Evolutionary conservation across 1,140 invertebrate genomes (phyloP), one percentile per base, ranked within the genome.

Genomic region (Bombus balteatus): DNA sequence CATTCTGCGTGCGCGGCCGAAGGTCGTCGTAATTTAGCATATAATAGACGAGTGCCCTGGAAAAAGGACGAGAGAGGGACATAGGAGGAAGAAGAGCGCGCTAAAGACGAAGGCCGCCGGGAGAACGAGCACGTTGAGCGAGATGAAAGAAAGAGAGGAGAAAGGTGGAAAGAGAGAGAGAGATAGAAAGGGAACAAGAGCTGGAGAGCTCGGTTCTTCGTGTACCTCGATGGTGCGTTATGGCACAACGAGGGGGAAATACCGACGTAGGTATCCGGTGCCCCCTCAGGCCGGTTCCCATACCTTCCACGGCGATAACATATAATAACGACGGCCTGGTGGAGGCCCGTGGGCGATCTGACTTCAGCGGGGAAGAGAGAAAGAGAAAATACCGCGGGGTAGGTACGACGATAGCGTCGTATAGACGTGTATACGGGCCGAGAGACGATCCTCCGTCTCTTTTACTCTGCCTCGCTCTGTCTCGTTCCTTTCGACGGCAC

Each of bases 201-300:
- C 53, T 9, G 47, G 37, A 82, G 86, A 83, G 76, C 32, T 75
- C 85, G 74, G 89, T 75, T 92, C 81, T 81, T 90, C 85, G 87
- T 86, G 90, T 91, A 91, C 81, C 85, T 88, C 88, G 89, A 68
- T 87, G 87, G 93, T 94, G 92, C 93, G 89, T 93, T 93, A 93
- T 93, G 92, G 92, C 83, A 92, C 90, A 90, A 90, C 84, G 90
- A 90, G 87, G 91, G 87, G 83, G 87, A 92, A 90, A 92, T 85
- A 88, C 86, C 88, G 90, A 88, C 87, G 88, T 87, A 88, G 88
- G 81, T 91, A 86, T 87, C 92, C 86, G 79, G 91, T 92, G 89
- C 91, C 93, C 92, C 94, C 93, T 90, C 81, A 57, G 94, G 94
- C 94, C 87, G 88, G 90, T 94, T 94, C 94, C 94, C 94, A 94